Evolutionary conservation across 35 echinoderm and acorn worm genomes (phyloP), one percentile per base, ranked within the genome.

Genomic region (Heliocidaris erythrogramma): DNA sequence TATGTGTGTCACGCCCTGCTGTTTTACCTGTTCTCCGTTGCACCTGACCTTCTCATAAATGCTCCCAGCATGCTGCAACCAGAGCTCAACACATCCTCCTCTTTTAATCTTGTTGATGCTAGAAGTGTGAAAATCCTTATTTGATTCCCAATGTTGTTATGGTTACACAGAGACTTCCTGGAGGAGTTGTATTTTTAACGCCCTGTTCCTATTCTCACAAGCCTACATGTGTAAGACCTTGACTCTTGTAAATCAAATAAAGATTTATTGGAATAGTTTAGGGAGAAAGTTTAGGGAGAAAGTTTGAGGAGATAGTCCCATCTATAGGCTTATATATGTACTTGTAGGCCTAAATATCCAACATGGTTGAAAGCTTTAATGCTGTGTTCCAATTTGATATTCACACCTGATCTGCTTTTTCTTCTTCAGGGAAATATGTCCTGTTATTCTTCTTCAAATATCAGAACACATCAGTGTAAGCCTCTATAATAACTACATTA

Each of bases 1-100:
- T 78, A 78, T 78, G 65, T 78, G 65, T 78, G 65, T 78, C 65
- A 78, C 18, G 65, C 65, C 65, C 65, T 78, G 65, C 65, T 78
- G 65, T 78, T 78, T 27, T 27, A 78, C 65, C 65, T 78, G 21
- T 78, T 24, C 65, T 27, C 65, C 5, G 21, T 78, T 24, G 7
- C 18, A 78, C 17, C 65, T 78, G 65, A 78, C 65, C 65, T 78
- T 78, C 65, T 24, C 17, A 1, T 27, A 78, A 78, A 78, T 27
- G 18, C 65, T 78, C 65, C 65, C 65, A 78, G 65, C 65, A 78
- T 78, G 65, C 21, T 7, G 4, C 65, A 18, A 18, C 27, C 5
- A 18, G 4, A 21, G 21, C 5, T 27, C 65, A 78, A 7, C 21
- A 78, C 65, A 78, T 78, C 65, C 7, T n/a, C 65, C 21, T 78